Conservation (phyloP, 2,797 vertebrate species). For the Anabas testudineus region DNA sequence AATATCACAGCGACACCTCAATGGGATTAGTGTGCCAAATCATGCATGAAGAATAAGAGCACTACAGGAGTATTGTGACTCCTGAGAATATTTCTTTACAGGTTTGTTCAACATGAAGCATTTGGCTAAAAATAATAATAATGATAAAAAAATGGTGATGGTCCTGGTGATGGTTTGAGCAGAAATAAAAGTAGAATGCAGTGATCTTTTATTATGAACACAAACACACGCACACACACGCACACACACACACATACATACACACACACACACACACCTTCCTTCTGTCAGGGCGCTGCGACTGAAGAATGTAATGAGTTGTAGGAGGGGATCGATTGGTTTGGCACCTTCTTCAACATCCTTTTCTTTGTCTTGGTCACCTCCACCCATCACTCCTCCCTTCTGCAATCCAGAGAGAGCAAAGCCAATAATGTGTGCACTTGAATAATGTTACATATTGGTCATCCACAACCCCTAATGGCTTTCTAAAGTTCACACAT, state of each 20-base stretch:
- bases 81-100: not conserved
- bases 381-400: constrained; percentile 60
- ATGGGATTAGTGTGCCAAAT: not conserved
- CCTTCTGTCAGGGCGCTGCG: constrained; percentile 91
- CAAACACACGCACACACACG: constrained; percentile 83
- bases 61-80: not conserved
- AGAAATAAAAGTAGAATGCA: constrained; percentile 38
- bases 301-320: constrained; percentile 95
- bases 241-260: constrained; percentile 87
- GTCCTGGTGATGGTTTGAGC: constrained; percentile 22
- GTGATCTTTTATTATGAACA: constrained; percentile 39
- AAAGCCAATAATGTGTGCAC: constrained; percentile 16
- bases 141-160: no score
- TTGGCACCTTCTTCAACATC: constrained; percentile 84
- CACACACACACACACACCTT: constrained; percentile 84
- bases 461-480: not conserved
- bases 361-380: constrained; percentile 69
- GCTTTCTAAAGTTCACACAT: constrained; percentile 2
- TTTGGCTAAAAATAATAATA: not conserved
- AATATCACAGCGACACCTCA: not conserved
- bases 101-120: not conserved
- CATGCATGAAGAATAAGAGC: not conserved
- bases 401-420: constrained; percentile 67
- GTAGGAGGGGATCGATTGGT: constrained; percentile 91
- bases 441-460: constrained; percentile 33